A percentile compares a stretch with the other conserved stretches of the same genome.
Evolutionary conservation across 1,140 invertebrate genomes (phyloP).

Genomic region (Listronotus oregonensis): DNA sequence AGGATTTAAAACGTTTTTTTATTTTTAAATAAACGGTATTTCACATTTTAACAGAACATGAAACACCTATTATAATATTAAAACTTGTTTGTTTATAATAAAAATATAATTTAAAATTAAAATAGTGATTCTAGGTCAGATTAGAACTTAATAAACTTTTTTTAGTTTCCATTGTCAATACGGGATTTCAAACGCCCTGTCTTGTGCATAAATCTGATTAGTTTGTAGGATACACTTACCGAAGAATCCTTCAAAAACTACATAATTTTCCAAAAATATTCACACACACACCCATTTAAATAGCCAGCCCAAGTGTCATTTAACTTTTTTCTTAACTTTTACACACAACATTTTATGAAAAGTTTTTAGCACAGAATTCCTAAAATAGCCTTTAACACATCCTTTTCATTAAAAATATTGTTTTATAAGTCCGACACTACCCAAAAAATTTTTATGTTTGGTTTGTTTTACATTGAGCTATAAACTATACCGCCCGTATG

Average conservation of each 20-base stretch:
- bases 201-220: too few species aligned
- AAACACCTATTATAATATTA: too few species aligned
- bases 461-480: slow-evolving; percentile 12
- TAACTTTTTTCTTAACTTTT: slow-evolving; percentile 38
- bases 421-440: neutral
- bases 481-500: slow-evolving; percentile 10
- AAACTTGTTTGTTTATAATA: too few species aligned
- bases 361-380: neutral
- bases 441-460: neutral
- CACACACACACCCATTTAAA: slow-evolving; percentile 22
- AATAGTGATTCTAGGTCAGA: too few species aligned
- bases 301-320: slow-evolving; percentile 17
- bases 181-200: too few species aligned
- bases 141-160: too few species aligned
- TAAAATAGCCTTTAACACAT: neutral
- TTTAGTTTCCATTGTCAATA: too few species aligned
- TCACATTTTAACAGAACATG: too few species aligned
- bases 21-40: too few species aligned
- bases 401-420: too few species aligned
- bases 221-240: slow-evolving; percentile 6
- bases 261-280: slow-evolving; percentile 16
- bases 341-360: slow-evolving; percentile 26
- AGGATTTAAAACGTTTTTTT: too few species aligned
- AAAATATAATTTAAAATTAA: too few species aligned
- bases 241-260: slow-evolving; percentile 10